A percentile compares a stretch with the other conserved stretches of the same genome.
phyloP scores from a whole-genome alignment of 1,140 invertebrate genomes.

The Drosophila santomea region DNA sequence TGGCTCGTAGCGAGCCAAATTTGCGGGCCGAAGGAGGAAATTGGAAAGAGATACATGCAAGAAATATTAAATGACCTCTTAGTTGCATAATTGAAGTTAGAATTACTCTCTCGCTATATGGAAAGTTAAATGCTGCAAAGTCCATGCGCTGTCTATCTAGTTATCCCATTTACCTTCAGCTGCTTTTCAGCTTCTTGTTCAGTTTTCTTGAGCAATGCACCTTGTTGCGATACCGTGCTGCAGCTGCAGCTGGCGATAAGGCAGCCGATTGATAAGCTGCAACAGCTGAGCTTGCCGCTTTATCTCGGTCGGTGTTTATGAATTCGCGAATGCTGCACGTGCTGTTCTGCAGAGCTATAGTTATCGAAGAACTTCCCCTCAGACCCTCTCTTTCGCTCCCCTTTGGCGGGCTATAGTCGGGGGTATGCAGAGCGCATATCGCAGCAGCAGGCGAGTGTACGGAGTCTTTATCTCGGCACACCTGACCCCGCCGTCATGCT shows the following conservation, averaged over 20 bases:
- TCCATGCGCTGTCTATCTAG: conserved; percentile 24
- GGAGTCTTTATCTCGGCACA: conserved; percentile 34
- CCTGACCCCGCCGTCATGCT: conserved; percentile 15
- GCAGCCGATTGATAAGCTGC: conserved; percentile 16
- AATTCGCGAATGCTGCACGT: conserved; percentile 58
- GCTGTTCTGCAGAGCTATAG: conserved; percentile 18
- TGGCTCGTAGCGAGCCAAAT: conserved; percentile 8
- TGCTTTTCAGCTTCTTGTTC: conserved; percentile 3
- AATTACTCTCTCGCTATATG: no score
- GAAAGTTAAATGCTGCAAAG: background rate
- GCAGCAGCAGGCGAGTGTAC: conserved; percentile 28
- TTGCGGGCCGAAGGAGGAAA: background rate
- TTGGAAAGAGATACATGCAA: background rate
- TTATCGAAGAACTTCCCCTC: conserved; percentile 6
- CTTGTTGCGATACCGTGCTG: conserved; percentile 17
- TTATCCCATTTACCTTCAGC: conserved; percentile 40
- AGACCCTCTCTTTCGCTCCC: conserved; percentile 17
- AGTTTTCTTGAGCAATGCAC: conserved; percentile 3
- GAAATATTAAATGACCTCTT: background rate
- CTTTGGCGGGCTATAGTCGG: background rate
- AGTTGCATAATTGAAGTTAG: no score
- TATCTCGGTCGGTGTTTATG: conserved; percentile 35
- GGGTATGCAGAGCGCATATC: conserved; percentile 56
- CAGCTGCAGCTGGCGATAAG: conserved; percentile 40
- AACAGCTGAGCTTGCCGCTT: conserved; percentile 28